phyloP scores from a whole-genome alignment of 2,888 invertebrate genomes.

The Habroteleia sp. region DNA sequence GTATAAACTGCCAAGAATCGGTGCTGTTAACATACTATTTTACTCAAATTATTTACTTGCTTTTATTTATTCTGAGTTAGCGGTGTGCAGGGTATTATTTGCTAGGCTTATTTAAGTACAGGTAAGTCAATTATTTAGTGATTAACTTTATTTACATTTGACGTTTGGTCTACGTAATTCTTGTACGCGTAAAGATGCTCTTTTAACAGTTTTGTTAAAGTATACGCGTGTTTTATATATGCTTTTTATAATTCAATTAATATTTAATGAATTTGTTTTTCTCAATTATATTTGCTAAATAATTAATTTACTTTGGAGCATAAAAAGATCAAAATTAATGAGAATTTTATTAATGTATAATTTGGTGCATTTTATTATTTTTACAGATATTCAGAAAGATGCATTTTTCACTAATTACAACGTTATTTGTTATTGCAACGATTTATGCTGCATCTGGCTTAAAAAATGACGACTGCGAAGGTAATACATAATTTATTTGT shows the following conservation, averaged over 20 bases:
- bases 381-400: conserved; percentile 66
- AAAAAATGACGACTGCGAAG: conserved; percentile 92
- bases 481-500: conserved; percentile 75
- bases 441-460: conserved; percentile 81
- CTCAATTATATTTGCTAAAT: no score
- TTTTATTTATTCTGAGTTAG: conserved; percentile 4
- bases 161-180: neutral
- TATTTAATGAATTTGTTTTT: no score
- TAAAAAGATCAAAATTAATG: no score
- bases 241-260: no score
- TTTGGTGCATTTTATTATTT: conserved; percentile 1
- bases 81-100: neutral
- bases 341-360: no score
- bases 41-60: conserved; percentile 1
- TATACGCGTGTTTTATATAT: no score
- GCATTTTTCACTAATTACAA: conserved; percentile 76
- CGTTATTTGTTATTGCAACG: conserved; percentile 80
- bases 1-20: conserved; percentile 20
- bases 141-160: conserved; percentile 7
- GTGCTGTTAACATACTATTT: conserved; percentile 12
- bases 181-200: no score
- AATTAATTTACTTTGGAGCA: no score
- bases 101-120: neutral
- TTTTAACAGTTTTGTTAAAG: no score
- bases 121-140: neutral